These are phyloP conservation scores for Hippopotamyrus pictus DNA, from an alignment of 2,797 vertebrate genomes.

Conservation along the genomic window DNA sequence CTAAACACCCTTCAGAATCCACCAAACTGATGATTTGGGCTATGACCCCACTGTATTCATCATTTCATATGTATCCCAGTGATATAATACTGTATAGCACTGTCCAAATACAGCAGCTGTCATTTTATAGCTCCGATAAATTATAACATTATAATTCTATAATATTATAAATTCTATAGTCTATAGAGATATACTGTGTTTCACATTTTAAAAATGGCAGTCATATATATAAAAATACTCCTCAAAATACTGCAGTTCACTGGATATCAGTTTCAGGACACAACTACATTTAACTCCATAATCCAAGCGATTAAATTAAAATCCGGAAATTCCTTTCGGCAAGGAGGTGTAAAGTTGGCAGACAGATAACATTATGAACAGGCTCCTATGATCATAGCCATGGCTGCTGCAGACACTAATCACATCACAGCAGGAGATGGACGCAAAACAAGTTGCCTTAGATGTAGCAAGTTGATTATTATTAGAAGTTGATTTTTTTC, in stretches of 20 bases:
- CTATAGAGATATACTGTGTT: neutral
- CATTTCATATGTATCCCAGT: neutral
- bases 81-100: neutral
- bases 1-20: neutral
- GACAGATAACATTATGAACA: neutral
- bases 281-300: neutral
- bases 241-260: neutral
- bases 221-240: neutral
- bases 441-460: neutral
- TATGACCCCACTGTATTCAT: neutral
- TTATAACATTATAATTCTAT: neutral
- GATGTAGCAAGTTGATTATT: neutral
- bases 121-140: neutral
- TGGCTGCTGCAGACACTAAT: neutral
- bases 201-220: neutral
- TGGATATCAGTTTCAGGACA: neutral
- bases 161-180: neutral
- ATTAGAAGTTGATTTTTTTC: neutral
- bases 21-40: neutral
- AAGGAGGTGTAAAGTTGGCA: neutral
- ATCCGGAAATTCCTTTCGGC: neutral
- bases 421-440: neutral
- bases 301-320: neutral
- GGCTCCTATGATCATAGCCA: neutral
- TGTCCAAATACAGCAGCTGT: neutral